Base-by-base conservation (phyloP, 2,888 invertebrate genomes). In the Melangyna quadrimaculata region DNA sequence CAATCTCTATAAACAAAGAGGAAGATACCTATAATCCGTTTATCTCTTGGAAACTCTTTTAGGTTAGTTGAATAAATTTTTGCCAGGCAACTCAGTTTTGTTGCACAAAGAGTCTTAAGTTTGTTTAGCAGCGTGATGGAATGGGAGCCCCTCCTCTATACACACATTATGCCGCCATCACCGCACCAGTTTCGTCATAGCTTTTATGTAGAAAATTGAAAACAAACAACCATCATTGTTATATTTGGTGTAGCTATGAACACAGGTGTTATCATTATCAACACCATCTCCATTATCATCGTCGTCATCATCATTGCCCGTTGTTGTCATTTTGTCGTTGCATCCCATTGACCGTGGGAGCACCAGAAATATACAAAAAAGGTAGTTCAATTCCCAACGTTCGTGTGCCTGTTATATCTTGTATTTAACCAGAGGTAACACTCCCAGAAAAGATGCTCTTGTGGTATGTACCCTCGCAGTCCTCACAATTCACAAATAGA, bases 311-410 rank as follows among this genome's bases (percentile, higher is more conserved):
- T 24, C 22, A 27, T 51, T 72, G 7, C 19, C 32, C 19, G 6
- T 59, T 19, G 24, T 40, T 40, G 37, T 40, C 24, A 10, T 59
- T 69, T 35, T 67, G 45, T 48, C 4, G 17, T 29, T 73, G 37
- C 67, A 63, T 73, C 4, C 67, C 59, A 61, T 53, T 79, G 79
- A 84, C 84, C 84, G 84, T 84, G 84, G 84, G 84, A 84, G 84
- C 84, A 75, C 79, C 79, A 67, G 63, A 63, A n/a, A n/a, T n/a
- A n/a, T 75, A 73, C 45, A 40, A 14, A 37, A 59, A 32, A 40
- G 59, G 63, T 80, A 65, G n/a, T n/a, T n/a, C n/a, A 1, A 17
- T 43, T 63, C 24, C 22, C 51, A 51, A 55, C 37, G 19, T 27
- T 63, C 48, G 22, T 53, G 40, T 70, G 55, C n/a, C 14, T 67